Evolutionary conservation across 1,140 invertebrate genomes (phyloP).

Genomic region (Theocolax elegans): DNA sequence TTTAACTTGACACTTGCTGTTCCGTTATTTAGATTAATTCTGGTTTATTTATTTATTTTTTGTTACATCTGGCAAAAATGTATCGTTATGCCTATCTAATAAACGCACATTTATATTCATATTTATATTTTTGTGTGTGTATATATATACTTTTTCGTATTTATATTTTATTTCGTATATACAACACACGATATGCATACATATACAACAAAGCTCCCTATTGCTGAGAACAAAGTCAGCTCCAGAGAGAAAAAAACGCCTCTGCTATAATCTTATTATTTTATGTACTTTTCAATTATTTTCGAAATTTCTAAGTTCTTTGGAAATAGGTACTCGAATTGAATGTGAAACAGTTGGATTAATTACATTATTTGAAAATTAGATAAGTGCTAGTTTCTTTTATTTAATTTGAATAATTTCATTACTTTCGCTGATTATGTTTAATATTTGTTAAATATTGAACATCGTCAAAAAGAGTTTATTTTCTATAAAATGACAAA

Average conservation of each 20-base stretch:
- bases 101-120: slow-evolving; percentile 52
- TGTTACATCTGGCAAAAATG: slow-evolving; percentile 11
- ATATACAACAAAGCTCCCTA: slow-evolving; percentile 52
- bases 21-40: slow-evolving; percentile 44
- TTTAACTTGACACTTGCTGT: slow-evolving; percentile 34
- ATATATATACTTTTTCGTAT: slow-evolving; percentile 37
- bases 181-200: slow-evolving; percentile 55
- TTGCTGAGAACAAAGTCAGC: slow-evolving; percentile 21
- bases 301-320: no score
- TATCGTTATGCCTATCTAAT: slow-evolving; percentile 51
- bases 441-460: no score
- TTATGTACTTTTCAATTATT: slow-evolving; percentile 30
- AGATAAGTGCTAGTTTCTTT: no score
- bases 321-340: no score
- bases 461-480: no score
- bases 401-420: no score
- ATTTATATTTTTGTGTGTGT: slow-evolving; percentile 43
- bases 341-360: no score
- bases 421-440: no score
- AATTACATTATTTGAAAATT: no score
- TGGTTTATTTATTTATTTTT: slow-evolving; percentile 3
- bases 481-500: no score
- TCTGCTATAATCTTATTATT: neutral
- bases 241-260: neutral
- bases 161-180: slow-evolving; percentile 46